These are phyloP conservation scores for Portevinia maculata DNA, from an alignment of 2,888 invertebrate species.

Conservation along the genomic window DNA sequence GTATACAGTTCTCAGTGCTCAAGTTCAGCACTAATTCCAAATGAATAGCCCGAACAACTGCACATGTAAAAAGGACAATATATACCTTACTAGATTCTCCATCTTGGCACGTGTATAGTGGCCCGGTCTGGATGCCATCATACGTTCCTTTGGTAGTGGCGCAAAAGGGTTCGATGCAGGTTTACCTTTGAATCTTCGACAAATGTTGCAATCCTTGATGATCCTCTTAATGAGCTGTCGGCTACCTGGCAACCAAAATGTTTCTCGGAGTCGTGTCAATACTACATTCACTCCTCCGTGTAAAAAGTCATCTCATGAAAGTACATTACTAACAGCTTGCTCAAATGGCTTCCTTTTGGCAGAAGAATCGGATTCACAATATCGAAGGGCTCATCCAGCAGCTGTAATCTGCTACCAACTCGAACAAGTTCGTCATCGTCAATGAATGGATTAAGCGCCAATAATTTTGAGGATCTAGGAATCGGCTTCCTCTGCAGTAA, in stretches of 20 bases:
- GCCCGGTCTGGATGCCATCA: no score
- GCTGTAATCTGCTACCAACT: slow-evolving; percentile 9
- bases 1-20: no score
- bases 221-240: slow-evolving; percentile 37
- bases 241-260: slow-evolving; percentile 42
- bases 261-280: slow-evolving; percentile 20
- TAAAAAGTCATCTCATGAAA: slow-evolving; percentile 20
- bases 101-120: no score
- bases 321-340: slow-evolving; percentile 9
- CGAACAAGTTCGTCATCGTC: slow-evolving; percentile 28
- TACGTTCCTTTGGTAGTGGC: no score
- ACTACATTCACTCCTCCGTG: slow-evolving; percentile 50
- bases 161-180: no score
- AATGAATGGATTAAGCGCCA: slow-evolving; percentile 31
- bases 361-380: slow-evolving; percentile 30
- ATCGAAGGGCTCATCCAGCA: slow-evolving; percentile 3
- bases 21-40: no score
- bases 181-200: no score
- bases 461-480: slow-evolving; percentile 23
- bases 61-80: no score
- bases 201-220: no score
- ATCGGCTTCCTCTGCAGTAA: no score
- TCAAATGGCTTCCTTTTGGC: slow-evolving; percentile 18
- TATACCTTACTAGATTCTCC: no score
- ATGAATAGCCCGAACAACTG: no score